Percentiles rank a stretch among this genome's conserved stretches.
Evolutionary conservation across 2,113 vertebrate species (phyloP).

Genomic region (Bombycilla garrulus): DNA sequence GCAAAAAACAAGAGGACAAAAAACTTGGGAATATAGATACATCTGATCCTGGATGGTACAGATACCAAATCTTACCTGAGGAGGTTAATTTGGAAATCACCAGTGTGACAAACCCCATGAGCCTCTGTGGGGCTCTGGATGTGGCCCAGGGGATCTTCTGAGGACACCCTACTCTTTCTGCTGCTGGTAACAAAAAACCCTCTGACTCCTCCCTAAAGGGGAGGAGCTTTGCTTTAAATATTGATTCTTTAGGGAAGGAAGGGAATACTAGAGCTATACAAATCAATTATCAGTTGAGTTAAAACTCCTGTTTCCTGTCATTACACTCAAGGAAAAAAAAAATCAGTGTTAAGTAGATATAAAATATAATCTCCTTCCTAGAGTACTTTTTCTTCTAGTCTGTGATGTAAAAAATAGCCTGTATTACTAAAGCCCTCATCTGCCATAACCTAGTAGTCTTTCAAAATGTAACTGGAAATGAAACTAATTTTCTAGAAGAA

Average conservation of each 20-base stretch:
- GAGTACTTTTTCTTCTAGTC: neutral
- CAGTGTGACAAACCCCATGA: neutral
- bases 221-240: neutral
- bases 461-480: neutral
- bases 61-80: neutral
- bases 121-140: neutral
- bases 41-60: neutral
- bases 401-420: neutral
- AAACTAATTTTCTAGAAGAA: neutral
- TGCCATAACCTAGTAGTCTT: neutral
- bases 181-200: neutral
- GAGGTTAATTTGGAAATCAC: neutral
- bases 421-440: neutral
- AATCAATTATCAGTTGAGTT: neutral
- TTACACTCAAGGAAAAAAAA: neutral
- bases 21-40: accelerated
- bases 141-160: neutral
- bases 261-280: neutral
- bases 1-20: neutral
- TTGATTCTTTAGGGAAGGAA: neutral
- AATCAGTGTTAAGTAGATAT: neutral
- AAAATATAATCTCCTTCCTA: neutral
- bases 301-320: neutral
- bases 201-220: neutral
- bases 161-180: neutral